phyloP scores from a whole-genome alignment of 2,888 invertebrate species.

The Julus scanicus region DNA sequence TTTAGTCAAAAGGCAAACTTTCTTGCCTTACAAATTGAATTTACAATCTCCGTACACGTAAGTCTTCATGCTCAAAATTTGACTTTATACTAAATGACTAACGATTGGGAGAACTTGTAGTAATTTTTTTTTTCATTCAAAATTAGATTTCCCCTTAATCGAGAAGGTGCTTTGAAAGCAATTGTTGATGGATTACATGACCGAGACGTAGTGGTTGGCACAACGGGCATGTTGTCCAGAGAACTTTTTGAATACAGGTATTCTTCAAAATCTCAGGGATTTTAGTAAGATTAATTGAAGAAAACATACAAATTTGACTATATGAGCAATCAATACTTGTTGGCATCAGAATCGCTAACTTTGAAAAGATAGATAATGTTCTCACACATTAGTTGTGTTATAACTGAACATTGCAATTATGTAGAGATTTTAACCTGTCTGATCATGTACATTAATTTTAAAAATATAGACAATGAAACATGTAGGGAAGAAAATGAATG shows the following conservation, averaged over 20 bases:
- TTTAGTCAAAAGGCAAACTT: slow-evolving; percentile 67
- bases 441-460: too few relatives aligned
- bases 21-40: slow-evolving; percentile 65
- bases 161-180: slow-evolving; percentile 65
- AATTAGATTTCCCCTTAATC: slow-evolving; percentile 62
- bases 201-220: slow-evolving; percentile 66
- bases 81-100: neutral
- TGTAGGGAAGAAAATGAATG: neutral
- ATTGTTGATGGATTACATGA: slow-evolving; percentile 64
- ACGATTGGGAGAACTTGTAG: too few relatives aligned
- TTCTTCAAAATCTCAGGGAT: neutral
- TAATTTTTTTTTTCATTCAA: neutral
- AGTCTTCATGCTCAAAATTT: slow-evolving; percentile 44
- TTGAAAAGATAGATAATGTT: too few relatives aligned
- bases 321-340: too few relatives aligned
- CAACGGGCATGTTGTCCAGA: slow-evolving; percentile 68
- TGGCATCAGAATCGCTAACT: too few relatives aligned
- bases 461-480: neutral
- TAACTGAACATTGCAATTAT: too few relatives aligned
- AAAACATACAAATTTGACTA: too few relatives aligned
- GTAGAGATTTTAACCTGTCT: too few relatives aligned
- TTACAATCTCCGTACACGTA: slow-evolving; percentile 54
- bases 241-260: slow-evolving; percentile 68
- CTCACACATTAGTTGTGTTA: too few relatives aligned
- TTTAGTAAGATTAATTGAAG: too few relatives aligned